Percentiles rank a stretch among this genome's conserved stretches.
Conservation (phyloP, 2,113 vertebrate genomes). For the Pteropus alecto region DNA sequence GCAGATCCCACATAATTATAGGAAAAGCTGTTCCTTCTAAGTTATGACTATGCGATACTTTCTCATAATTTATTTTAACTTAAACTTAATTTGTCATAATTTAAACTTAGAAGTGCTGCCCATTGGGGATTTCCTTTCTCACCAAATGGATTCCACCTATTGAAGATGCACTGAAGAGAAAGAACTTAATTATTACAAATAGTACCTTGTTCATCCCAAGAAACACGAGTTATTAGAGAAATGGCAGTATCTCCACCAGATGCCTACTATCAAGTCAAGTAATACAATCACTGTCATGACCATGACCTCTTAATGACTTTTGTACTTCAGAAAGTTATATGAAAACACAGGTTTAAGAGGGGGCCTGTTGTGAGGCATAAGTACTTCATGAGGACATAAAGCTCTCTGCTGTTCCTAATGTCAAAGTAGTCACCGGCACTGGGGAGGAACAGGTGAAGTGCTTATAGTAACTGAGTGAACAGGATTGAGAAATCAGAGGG, state of each 20-base stretch:
- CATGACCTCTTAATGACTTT: neutral
- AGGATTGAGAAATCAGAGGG: neutral
- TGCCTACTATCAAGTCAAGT: neutral
- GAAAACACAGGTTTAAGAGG: neutral
- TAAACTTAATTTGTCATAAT: neutral
- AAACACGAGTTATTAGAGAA: neutral
- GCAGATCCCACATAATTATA: neutral
- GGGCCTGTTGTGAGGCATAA: neutral
- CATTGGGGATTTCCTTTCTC: neutral
- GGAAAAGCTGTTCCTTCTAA: conserved; percentile 1
- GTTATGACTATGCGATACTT: neutral
- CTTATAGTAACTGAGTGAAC: neutral
- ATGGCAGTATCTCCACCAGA: neutral
- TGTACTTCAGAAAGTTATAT: neutral
- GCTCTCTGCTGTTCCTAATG: neutral
- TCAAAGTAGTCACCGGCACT: neutral
- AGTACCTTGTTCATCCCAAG: neutral
- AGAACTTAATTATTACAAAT: neutral
- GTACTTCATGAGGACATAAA: neutral
- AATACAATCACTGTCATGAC: neutral
- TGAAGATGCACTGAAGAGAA: neutral
- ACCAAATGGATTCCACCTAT: neutral
- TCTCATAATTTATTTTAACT: neutral
- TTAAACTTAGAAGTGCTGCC: neutral
- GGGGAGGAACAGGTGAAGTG: neutral